These are phyloP conservation scores for Todus mexicanus DNA, from an alignment of 2,797 vertebrate species.

Conservation along the genomic window DNA sequence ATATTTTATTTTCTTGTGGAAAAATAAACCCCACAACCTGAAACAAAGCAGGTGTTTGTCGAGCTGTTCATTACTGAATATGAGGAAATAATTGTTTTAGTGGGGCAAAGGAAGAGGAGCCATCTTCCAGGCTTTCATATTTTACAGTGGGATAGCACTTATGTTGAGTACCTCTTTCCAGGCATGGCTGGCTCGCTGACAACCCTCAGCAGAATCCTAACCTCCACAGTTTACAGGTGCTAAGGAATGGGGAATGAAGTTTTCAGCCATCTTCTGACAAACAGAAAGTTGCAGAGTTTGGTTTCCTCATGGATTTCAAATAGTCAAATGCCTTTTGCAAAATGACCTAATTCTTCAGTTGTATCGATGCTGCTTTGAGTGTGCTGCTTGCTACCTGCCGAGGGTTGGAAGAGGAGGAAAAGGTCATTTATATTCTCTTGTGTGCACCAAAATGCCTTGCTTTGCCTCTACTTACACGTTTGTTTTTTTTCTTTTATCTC, in stretches of 20 bases:
- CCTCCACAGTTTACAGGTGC: not conserved
- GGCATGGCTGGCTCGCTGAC: fast-evolving
- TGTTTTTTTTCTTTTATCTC: not conserved
- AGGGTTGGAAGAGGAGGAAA: not conserved
- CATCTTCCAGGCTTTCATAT: not conserved
- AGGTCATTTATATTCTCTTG: not conserved
- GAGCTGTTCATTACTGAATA: too few relatives aligned
- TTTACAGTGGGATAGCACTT: not conserved
- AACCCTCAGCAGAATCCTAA: not conserved
- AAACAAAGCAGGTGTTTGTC: not conserved
- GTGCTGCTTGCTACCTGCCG: not conserved
- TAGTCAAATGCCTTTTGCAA: not conserved
- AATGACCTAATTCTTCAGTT: not conserved
- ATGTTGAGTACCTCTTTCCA: not conserved
- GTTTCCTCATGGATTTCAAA: not conserved
- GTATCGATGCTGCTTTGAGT: not conserved
- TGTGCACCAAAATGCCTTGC: not conserved
- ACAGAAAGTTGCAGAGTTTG: not conserved
- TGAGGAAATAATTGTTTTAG: not conserved
- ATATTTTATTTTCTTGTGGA: not conserved
- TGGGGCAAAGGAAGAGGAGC: not conserved
- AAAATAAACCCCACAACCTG: fast-evolving
- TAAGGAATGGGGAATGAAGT: not conserved
- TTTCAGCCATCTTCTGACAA: not conserved
- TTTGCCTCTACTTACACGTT: not conserved